Base-by-base conservation (phyloP, 2,797 vertebrate genomes). In the Spinus olivaceus region DNA sequence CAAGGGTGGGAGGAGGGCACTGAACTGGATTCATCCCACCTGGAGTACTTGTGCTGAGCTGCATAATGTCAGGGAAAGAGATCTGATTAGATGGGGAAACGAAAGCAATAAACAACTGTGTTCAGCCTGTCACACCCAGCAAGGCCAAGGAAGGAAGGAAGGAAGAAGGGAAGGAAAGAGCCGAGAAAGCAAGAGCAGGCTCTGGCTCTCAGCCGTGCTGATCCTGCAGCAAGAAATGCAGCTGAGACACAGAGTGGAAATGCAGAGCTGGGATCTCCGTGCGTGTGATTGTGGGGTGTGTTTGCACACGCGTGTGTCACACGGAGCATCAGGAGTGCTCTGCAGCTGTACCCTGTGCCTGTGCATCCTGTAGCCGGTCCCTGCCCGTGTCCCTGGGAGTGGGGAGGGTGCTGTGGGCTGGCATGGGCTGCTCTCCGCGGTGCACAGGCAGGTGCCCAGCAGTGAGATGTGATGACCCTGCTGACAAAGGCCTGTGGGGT, bases 21-120 rank as follows among this genome's bases (percentile, higher is more conserved):
- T 83, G 88, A 92, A 94, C 91, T 95, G 94, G 92, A 87, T 94
- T 92, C 78, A 63, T 94, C 92, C 91, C 83, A 94, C 96, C 92
- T 93, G 95, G 76, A 94, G 93, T 70, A 92, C 86, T 35, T 86
- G 76, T 69, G 86, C 90, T 66, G 81, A 89, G 93, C 94, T 91
- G 95, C 92, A 96, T 91, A 94, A 96, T 94, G 91, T 63, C 82
- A 86, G 86, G 81, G 86, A 91, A 61, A 65, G 86, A n/a, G 69
- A 78, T 46, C 81, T 92, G 94, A 81, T 93, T 91, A 77, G 33
- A 50, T 59, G 88, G 57, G 88, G 94, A 91, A 96, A 92, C 86
- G 86, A 95, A 95, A 84, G 90, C 80, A 86, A 78, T 79, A 86
- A 93, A 89, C 84, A 88, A 51, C 50, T 5, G 15, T 12, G 60